Percentiles rank a stretch among this genome's conserved stretches.
Evolutionary conservation across 2,888 invertebrate species (phyloP).

Genomic region (Atethmia centrago): DNA sequence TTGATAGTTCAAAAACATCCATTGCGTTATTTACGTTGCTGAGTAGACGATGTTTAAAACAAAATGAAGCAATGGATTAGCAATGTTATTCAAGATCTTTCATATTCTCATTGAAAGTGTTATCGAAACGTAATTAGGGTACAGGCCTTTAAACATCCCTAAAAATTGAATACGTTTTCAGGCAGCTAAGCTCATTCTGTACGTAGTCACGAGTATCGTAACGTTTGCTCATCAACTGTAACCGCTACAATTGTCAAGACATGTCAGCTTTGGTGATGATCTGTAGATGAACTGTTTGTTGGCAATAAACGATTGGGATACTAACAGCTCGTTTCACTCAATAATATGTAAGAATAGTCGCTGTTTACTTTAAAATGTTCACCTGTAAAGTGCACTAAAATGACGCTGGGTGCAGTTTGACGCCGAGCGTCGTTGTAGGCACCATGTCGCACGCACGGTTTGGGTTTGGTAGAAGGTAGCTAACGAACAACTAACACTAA

Average conservation of each 20-base stretch:
- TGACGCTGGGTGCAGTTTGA: conserved; percentile 20
- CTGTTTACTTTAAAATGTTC: not conserved
- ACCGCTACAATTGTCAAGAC: conserved; percentile 23
- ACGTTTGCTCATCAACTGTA: conserved; percentile 26
- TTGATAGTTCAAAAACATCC: not conserved
- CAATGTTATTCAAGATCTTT: not conserved
- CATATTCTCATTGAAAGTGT: not conserved
- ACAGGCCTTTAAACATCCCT: not conserved
- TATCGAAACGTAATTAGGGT: not conserved
- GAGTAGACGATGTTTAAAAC: not conserved
- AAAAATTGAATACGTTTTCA: not conserved
- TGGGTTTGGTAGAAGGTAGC: conserved; percentile 50
- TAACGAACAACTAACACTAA: conserved; percentile 43
- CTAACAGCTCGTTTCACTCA: conserved; percentile 83
- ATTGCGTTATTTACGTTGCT: not conserved
- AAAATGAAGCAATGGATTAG: not conserved
- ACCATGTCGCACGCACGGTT: conserved; percentile 24
- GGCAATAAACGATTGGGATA: conserved; percentile 76
- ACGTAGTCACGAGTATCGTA: conserved; percentile 10
- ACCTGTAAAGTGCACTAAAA: conserved; percentile 21
- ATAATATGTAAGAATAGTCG: conserved; percentile 46
- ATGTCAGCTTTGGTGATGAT: conserved; percentile 29
- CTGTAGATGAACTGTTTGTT: conserved; percentile 38
- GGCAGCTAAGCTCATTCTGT: too few relatives aligned
- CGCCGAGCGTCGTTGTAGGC: conserved; percentile 18